Conservation (phyloP, 92 coral and sea anemone species). For the Parazoanthus darwini region DNA sequence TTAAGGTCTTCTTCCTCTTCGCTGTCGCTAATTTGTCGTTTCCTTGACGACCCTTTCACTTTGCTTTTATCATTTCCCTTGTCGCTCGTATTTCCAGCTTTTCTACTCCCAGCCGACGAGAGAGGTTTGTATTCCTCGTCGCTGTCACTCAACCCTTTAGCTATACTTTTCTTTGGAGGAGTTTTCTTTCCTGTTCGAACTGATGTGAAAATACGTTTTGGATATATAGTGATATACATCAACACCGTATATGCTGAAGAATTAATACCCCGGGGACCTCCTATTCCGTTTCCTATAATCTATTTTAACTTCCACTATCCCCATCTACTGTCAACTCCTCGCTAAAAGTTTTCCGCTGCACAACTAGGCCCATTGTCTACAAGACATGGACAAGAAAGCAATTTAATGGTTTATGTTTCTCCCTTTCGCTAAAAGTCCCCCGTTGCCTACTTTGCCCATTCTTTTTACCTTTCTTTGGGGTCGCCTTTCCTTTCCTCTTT, state of each 20-base stretch:
- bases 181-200: conserved; percentile 15
- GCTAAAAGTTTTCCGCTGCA: no score
- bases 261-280: no score
- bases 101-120: neutral
- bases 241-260: no score
- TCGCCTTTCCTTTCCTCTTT: conserved; percentile 14
- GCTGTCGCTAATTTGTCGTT: conserved; percentile 54
- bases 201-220: no score
- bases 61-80: conserved; percentile 54
- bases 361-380: neutral
- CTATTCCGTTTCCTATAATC: no score
- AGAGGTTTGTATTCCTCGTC: conserved; percentile 12
- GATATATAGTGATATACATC: no score
- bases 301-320: no score
- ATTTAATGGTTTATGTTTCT: neutral
- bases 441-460: neutral
- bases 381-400: neutral
- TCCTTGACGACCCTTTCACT: conserved; percentile 45
- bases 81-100: conserved; percentile 13
- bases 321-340: no score
- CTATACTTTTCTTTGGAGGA: conserved; percentile 40
- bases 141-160: conserved; percentile 32
- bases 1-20: conserved; percentile 47
- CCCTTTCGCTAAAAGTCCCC: neutral
- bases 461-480: conserved; percentile 15